Conservation (phyloP, 2,797 vertebrate species). For the Myripristis murdjan region DNA sequence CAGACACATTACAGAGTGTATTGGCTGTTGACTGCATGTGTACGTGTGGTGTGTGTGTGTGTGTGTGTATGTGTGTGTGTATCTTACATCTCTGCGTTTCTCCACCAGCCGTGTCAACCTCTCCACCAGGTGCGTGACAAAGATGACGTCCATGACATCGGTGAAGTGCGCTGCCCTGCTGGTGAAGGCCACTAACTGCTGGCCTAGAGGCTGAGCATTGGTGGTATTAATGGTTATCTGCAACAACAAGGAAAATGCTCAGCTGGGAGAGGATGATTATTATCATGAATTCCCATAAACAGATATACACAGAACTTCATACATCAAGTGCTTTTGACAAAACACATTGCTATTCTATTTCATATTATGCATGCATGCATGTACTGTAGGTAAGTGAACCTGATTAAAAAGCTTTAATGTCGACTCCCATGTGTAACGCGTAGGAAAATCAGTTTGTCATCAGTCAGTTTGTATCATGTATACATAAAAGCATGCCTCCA, state of each 20-base stretch:
- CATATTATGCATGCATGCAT: not conserved
- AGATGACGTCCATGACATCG: constrained; percentile 93
- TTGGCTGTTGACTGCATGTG: not conserved
- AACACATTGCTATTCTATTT: constrained; percentile 11
- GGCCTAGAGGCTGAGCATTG: constrained; percentile 88
- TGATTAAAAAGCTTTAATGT: constrained; percentile 25
- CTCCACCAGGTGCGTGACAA: constrained; percentile 93
- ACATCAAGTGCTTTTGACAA: constrained; percentile 14
- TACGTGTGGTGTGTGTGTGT: constrained; percentile 1
- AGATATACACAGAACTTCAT: constrained; percentile 8
- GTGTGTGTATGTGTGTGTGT: too few relatives aligned
- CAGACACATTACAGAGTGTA: constrained; percentile 1
- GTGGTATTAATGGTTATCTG: constrained; percentile 90
- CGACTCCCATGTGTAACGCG: constrained; percentile 33
- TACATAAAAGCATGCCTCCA: constrained; percentile 15
- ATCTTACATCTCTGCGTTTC: constrained; percentile 87
- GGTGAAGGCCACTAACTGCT: constrained; percentile 90
- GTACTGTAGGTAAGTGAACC: constrained; percentile 24
- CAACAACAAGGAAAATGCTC: constrained; percentile 45
- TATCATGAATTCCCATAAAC: not conserved
- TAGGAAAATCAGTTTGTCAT: constrained; percentile 18
- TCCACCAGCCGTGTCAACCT: constrained; percentile 90
- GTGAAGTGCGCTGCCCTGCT: constrained; percentile 89
- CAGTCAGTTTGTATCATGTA: constrained; percentile 24
- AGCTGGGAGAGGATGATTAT: not conserved